Base-by-base conservation (phyloP, 1,140 invertebrate genomes). In the Hypothenemus hampei region DNA sequence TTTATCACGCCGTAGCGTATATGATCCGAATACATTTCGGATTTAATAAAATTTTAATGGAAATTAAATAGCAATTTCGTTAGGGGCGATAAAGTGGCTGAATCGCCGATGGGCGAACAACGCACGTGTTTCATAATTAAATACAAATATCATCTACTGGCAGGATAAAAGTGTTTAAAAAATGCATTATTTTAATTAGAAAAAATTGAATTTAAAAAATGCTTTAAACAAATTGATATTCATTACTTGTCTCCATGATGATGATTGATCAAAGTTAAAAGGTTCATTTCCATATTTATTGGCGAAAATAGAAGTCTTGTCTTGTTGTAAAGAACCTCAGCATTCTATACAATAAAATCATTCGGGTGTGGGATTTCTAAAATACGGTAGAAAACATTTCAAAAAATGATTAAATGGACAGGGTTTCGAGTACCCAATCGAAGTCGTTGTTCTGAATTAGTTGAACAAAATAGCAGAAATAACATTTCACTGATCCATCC, bases 261-360 rank as follows among this genome's bases (percentile, higher is more conserved):
- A 20, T 31, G 21, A 47, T 13, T 31, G 26, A 47, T 47, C 35
- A 31, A 31, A 21, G 16, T 35, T 35, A 11, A 47, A 47, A 31
- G 18, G 3, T 8, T n/a, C 13, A 47, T 47, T 47, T 47, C 10
- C 24, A 47, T 47, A 47, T 47, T 47, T 47, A 47, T 47, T 33
- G 45, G 16, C n/a, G 29, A 20, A 47, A 47, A 47, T 47, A 35
- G 8, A 11, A 18, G 11, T 11, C 40, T 1, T 18, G 20, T 19
- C 37, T 11, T 10, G 11, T 37, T 37, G 11, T 37, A 11, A 31
- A 8, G 8, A 31, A 13, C 26, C 26, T 31, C 35, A 37, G 11
- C 26, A 31, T 11, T 37, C 35, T 13, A 8, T 16, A 8, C 35
- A 37, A 37, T 8, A 8, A 16, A 37, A 37, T 37, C 8, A 8